These are phyloP conservation scores for Cydia splendana DNA, from an alignment of 1,140 invertebrate species.

Conservation along the genomic window DNA sequence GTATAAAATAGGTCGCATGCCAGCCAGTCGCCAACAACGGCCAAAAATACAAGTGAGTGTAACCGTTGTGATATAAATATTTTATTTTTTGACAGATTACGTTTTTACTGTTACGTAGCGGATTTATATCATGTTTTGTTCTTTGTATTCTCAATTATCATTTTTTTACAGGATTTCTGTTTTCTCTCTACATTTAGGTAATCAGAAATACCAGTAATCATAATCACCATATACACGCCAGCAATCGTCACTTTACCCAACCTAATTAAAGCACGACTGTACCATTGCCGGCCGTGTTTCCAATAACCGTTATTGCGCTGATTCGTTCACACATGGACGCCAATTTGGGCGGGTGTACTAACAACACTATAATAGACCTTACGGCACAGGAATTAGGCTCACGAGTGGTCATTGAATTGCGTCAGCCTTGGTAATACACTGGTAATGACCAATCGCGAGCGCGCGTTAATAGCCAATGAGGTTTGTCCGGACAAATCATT, in stretches of 20 bases:
- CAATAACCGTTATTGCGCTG: slow-evolving; percentile 2
- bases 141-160: too few relatives aligned
- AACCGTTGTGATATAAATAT: too few relatives aligned
- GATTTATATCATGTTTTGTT: too few relatives aligned
- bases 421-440: neutral
- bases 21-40: too few relatives aligned
- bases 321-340: neutral
- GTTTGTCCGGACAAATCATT: neutral
- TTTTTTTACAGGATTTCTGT: too few relatives aligned
- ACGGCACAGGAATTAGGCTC: neutral
- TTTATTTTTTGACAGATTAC: too few relatives aligned
- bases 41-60: too few relatives aligned
- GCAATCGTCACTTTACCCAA: neutral
- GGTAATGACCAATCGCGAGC: neutral
- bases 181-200: too few relatives aligned
- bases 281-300: neutral
- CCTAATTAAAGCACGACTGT: neutral
- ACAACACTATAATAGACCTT: slow-evolving; percentile 7
- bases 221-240: too few relatives aligned
- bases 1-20: too few relatives aligned
- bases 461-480: neutral
- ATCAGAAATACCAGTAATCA: too few relatives aligned
- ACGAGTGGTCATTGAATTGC: neutral
- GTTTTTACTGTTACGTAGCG: too few relatives aligned
- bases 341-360: neutral